Conservation (phyloP, 2,113 vertebrate species). For the Pangasianodon hypophthalmus region DNA sequence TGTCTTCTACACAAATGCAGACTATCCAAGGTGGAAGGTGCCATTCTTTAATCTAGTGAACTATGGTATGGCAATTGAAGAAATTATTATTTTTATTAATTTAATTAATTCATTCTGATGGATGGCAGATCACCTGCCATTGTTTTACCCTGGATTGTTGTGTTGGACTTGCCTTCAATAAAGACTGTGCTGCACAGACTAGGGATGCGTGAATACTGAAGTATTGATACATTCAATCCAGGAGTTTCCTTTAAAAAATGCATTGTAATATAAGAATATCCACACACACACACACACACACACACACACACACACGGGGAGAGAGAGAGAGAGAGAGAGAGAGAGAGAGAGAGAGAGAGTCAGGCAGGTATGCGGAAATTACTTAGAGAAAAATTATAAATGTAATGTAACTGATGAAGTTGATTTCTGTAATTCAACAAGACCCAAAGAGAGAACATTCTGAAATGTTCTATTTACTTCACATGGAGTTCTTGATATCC, state of each 20-base stretch:
- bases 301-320: neutral
- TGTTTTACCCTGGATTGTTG: neutral
- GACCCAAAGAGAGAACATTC: neutral
- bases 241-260: neutral
- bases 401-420: neutral
- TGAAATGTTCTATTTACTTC: neutral
- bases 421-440: neutral
- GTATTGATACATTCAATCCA: neutral
- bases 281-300: neutral
- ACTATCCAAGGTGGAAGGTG: neutral
- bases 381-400: neutral
- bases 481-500: neutral
- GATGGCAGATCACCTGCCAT: neutral
- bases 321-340: too few relatives aligned
- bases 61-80: neutral
- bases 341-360: neutral
- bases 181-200: neutral
- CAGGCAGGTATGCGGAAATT: neutral
- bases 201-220: neutral
- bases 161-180: neutral
- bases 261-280: neutral
- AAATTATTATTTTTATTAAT: neutral
- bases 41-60: neutral
- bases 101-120: neutral
- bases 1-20: neutral